A percentile compares a stretch with the other conserved stretches of the same genome.
These are phyloP conservation scores for Gallinago solitaria DNA, from an alignment of 2,797 vertebrate genomes.

Conservation along the genomic window DNA sequence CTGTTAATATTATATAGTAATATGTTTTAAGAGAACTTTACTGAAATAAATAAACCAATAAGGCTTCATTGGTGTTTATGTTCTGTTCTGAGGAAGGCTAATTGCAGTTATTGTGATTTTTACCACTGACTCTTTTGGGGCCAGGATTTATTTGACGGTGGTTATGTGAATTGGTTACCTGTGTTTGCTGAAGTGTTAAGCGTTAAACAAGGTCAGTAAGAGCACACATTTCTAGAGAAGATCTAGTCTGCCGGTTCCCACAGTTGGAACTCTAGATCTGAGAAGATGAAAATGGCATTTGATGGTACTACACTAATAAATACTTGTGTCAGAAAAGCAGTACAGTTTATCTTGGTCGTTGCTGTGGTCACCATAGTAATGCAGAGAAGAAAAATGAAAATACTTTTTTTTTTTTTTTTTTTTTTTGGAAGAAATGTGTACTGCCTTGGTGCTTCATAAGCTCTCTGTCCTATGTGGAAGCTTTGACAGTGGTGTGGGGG, in stretches of 20 bases:
- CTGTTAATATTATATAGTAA: neutral
- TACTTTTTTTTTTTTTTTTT: neutral
- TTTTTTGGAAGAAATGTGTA: neutral
- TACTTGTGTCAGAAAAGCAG: neutral
- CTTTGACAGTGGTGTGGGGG: neutral
- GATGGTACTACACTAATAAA: neutral
- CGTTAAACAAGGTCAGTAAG: neutral
- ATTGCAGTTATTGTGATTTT: rapidly evolving
- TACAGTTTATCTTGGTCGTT: neutral
- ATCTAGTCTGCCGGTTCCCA: neutral
- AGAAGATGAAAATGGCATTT: neutral
- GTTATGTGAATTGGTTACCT: neutral
- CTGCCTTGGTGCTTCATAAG: neutral
- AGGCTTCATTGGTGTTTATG: neutral
- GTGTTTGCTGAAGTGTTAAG: neutral
- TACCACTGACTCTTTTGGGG: neutral
- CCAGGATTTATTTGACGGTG: neutral
- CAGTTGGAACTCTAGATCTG: neutral
- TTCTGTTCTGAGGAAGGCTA: neutral
- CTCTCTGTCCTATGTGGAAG: neutral
- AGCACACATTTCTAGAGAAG: neutral
- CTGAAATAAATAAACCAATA: constrained; percentile 34
- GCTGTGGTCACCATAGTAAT: neutral
- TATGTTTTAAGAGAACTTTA: neutral
- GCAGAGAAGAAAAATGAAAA: neutral